phyloP scores from a whole-genome alignment of 2,797 vertebrate species.

The Otolemur crassicaudatus region DNA sequence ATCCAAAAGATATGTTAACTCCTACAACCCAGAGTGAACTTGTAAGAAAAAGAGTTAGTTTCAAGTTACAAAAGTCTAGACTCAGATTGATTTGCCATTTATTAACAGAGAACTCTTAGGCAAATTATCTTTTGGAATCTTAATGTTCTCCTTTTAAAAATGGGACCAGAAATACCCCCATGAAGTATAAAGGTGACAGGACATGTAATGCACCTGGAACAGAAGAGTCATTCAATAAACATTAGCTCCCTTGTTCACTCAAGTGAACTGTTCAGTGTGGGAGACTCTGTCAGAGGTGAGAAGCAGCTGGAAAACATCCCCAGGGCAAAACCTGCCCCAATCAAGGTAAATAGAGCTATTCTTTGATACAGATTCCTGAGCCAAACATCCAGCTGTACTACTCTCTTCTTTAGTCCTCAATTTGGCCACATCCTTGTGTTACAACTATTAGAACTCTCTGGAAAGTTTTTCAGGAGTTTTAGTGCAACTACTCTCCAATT shows the following conservation, averaged over 20 bases:
- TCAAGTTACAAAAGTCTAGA: constrained; percentile 16
- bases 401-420: not conserved
- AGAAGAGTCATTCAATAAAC: not conserved
- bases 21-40: not conserved
- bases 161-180: not conserved
- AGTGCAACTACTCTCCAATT: not conserved
- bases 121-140: not conserved
- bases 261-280: not conserved
- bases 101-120: constrained; percentile 2
- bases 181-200: constrained; percentile 31
- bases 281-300: not conserved
- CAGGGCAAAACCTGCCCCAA: not conserved
- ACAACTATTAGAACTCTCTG: not conserved
- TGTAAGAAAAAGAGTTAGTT: not conserved
- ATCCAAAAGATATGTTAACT: constrained; percentile 7
- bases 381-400: not conserved
- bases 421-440: not conserved
- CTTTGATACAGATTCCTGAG: not conserved
- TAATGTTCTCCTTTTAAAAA: constrained; percentile 50
- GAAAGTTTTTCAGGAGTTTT: constrained; percentile 1
- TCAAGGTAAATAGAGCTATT: not conserved
- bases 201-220: not conserved
- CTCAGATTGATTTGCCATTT: not conserved
- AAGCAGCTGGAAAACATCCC: not conserved
- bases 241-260: not conserved